These are phyloP conservation scores for Callyntrura sp. DNA, from an alignment of 2,888 invertebrate genomes.

Conservation along the genomic window DNA sequence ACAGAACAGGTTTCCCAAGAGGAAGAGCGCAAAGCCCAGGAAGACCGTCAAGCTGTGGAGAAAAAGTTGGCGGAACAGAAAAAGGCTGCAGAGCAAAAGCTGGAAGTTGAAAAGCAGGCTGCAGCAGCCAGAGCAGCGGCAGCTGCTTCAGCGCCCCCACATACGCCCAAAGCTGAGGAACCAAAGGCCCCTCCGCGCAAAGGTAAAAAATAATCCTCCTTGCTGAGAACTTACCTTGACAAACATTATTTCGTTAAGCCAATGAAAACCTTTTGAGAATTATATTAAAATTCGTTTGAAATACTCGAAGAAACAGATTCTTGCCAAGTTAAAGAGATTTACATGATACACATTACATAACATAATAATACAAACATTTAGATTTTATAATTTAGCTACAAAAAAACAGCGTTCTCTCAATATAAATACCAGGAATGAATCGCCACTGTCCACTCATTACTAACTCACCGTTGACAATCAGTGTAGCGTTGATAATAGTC, in stretches of 20 bases:
- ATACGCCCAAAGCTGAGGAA: slow-evolving; percentile 42
- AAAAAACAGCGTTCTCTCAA: not conserved
- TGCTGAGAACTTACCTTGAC: slow-evolving; percentile 55
- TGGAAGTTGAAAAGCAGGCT: slow-evolving; percentile 80
- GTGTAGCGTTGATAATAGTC: slow-evolving; percentile 22
- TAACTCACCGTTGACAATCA: slow-evolving; percentile 37
- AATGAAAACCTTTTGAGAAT: not conserved
- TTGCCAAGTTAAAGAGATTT: slow-evolving; percentile 24
- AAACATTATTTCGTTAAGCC: slow-evolving; percentile 16
- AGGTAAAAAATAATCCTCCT: slow-evolving; percentile 75
- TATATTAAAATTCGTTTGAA: slow-evolving; percentile 9
- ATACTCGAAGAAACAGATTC: slow-evolving; percentile 48
- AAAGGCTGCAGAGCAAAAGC: slow-evolving; percentile 81
- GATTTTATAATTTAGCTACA: slow-evolving; percentile 34
- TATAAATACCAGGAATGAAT: not conserved
- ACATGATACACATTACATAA: slow-evolving; percentile 26
- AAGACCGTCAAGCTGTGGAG: slow-evolving; percentile 81
- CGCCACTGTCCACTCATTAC: not conserved
- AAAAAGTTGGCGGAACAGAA: slow-evolving; percentile 83
- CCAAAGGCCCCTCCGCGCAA: slow-evolving; percentile 76
- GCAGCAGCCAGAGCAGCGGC: slow-evolving; percentile 79
- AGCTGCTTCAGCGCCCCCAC: slow-evolving; percentile 58
- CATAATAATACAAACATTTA: slow-evolving; percentile 28
- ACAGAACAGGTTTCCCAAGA: slow-evolving; percentile 69
- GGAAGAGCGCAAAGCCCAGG: slow-evolving; percentile 76